Percentiles rank a stretch among this genome's conserved stretches.
Evolutionary conservation across 1,140 invertebrate species (phyloP).

Genomic region (Proales similis): DNA sequence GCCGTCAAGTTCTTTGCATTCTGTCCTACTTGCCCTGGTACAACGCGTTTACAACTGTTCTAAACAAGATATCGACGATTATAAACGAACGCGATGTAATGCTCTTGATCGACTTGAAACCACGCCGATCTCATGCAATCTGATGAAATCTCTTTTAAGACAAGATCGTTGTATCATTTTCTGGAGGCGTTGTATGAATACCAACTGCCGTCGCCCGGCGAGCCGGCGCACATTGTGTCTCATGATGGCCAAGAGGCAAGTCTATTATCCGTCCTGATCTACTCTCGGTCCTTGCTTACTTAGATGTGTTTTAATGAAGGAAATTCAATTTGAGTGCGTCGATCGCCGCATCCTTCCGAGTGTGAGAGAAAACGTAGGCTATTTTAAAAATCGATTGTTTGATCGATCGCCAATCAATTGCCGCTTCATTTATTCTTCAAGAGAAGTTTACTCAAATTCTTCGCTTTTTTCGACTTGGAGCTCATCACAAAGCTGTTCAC

Average conservation of each 20-base stretch:
- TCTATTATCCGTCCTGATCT: not conserved
- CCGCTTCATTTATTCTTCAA: conserved; percentile 14
- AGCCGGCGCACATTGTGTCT: conserved; percentile 12
- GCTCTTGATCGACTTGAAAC: not conserved
- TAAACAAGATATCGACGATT: conserved; percentile 21
- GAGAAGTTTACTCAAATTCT: conserved; percentile 37
- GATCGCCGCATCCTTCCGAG: conserved; percentile 17
- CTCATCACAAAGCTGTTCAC: conserved; percentile 30
- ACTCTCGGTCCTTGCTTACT: not conserved
- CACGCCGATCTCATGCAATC: not conserved
- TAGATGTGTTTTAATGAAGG: not conserved
- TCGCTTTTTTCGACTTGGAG: conserved; percentile 36
- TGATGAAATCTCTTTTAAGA: conserved; percentile 4
- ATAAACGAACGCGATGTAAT: conserved; percentile 34
- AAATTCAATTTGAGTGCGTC: conserved; percentile 19
- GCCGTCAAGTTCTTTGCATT: conserved; percentile 27
- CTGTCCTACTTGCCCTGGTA: conserved; percentile 36
- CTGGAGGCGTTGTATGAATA: conserved; percentile 36
- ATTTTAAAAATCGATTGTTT: not conserved
- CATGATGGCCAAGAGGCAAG: conserved; percentile 34
- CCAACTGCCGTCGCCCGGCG: conserved; percentile 18
- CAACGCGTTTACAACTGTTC: conserved; percentile 22
- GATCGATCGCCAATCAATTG: not conserved
- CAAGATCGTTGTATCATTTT: conserved; percentile 30
- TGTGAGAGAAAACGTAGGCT: conserved; percentile 22